phyloP scores from a whole-genome alignment of 2,888 invertebrate species.

The Fragum sueziense region DNA sequence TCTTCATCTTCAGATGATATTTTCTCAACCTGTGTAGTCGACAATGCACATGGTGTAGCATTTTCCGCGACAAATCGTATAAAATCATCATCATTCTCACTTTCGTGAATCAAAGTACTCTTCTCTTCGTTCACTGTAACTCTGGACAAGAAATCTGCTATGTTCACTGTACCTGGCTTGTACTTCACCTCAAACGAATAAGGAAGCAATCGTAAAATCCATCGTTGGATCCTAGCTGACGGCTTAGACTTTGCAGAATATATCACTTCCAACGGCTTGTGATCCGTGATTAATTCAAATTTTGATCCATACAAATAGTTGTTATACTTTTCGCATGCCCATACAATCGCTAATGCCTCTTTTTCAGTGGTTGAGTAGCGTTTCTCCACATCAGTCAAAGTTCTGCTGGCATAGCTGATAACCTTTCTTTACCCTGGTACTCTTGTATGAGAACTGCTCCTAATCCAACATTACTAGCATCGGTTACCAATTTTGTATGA shows the following conservation, averaged over 20 bases:
- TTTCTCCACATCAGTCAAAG: slow-evolving; percentile 28
- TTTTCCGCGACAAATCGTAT: not conserved
- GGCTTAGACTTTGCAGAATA: slow-evolving; percentile 7
- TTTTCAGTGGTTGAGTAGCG: slow-evolving; percentile 50
- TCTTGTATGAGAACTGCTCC: slow-evolving; percentile 41
- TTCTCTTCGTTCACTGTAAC: not conserved
- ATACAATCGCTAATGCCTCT: slow-evolving; percentile 63
- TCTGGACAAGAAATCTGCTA: slow-evolving; percentile 5
- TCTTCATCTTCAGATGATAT: slow-evolving; percentile 32
- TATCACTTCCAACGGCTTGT: slow-evolving; percentile 57
- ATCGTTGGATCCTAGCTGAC: slow-evolving; percentile 63
- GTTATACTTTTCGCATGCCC: slow-evolving; percentile 64
- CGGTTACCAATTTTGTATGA: slow-evolving; percentile 11
- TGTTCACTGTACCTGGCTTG: not conserved
- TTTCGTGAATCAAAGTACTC: not conserved
- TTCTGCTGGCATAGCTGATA: slow-evolving; percentile 35
- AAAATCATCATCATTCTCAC: not conserved
- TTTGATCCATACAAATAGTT: slow-evolving; percentile 61
- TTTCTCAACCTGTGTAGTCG: not conserved
- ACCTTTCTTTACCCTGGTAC: slow-evolving; percentile 13
- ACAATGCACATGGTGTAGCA: not conserved
- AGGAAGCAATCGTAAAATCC: slow-evolving; percentile 49
- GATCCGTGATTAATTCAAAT: slow-evolving; percentile 60
- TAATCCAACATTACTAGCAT: slow-evolving; percentile 35
- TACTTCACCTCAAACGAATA: not conserved